Base-by-base conservation (phyloP, 2,888 invertebrate genomes). In the Ormyrus nitidulus region DNA sequence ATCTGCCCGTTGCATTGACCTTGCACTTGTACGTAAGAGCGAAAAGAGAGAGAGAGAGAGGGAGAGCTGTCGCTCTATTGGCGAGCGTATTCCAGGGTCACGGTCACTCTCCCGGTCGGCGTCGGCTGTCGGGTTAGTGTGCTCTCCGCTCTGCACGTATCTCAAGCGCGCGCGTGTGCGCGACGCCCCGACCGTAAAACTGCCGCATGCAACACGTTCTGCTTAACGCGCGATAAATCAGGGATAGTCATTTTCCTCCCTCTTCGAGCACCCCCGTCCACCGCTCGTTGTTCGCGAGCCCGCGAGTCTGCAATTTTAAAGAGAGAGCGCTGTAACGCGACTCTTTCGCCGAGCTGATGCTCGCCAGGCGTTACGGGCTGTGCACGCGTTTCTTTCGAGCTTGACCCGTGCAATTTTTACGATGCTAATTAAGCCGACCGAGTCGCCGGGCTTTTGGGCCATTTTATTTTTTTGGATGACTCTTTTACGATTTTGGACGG, bases 1-100 rank as follows among this genome's bases (percentile, higher is more conserved):
- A 77, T 72, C 78, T 84, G 86, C 85, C 85, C 84, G 80, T 71
- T 85, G 85, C 84, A 86, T 87, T 87, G 87, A 88, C 87, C 86
- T 84, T 86, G 86, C 82, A 84, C 84, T 86, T 85, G 86, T 34
- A 85, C 85, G 80, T 84, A 83, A 83, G 84, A 83, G 84, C 82
- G 80, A 78, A 78, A 65, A 66, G 70, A 54, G 48, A 54, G 51
- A 4, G 71, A 73, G 76, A 44, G 76, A 44, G 64, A 68, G 77
- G n/a, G 51, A 49, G 65, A 34, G 51, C 70, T 10, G n/a, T 13
- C 6, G 70, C 48, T 19, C 8, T 56, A 44, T 13, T 56, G 56
- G 46, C 48, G 58, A 10, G 11, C 62, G 46, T 19, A 76, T 69
- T 68, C 19, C 65, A 81, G 81, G 84, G 85, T 83, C 84, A 85